phyloP scores from a whole-genome alignment of 1,140 invertebrate species.

The Drosophila sp. region DNA sequence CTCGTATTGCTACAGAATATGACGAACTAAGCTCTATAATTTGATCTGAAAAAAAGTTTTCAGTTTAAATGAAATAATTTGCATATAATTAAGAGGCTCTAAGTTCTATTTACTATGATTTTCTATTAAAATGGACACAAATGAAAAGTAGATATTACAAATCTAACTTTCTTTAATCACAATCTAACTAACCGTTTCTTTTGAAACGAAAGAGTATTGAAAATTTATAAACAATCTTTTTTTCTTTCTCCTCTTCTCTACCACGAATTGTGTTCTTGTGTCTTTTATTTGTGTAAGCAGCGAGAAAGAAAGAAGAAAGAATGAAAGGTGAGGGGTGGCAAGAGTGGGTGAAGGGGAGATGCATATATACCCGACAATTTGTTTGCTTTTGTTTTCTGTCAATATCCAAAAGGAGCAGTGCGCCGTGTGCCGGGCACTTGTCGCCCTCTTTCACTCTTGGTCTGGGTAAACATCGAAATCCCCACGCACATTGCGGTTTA shows the following conservation, averaged over 20 bases:
- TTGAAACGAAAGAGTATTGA: slow-evolving; percentile 16
- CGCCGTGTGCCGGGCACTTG: slow-evolving; percentile 58
- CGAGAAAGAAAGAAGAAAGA: not conserved
- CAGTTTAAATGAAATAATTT: too few species aligned
- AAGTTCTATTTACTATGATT: too few species aligned
- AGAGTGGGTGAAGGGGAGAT: not conserved
- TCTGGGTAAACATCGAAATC: slow-evolving; percentile 66
- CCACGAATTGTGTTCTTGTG: not conserved
- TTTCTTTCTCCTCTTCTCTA: slow-evolving; percentile 12
- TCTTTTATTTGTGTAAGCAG: slow-evolving; percentile 3
- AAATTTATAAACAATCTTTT: not conserved
- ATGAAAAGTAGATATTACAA: too few species aligned
- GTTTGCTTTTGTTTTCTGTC: slow-evolving; percentile 79
- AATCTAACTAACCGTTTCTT: too few species aligned
- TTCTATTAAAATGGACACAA: too few species aligned
- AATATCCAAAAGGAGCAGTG: slow-evolving; percentile 56
- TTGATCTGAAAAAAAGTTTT: too few species aligned
- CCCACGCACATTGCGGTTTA: slow-evolving; percentile 52
- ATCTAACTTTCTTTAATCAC: too few species aligned
- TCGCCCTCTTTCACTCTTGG: slow-evolving; percentile 52
- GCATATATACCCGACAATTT: slow-evolving; percentile 63
- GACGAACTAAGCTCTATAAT: too few species aligned
- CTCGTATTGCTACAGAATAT: too few species aligned
- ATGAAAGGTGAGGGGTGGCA: not conserved
- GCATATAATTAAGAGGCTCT: too few species aligned